Evolutionary conservation across 2,888 invertebrate species (phyloP), one percentile per base, ranked within the genome.

Genomic region (Melinaea marsaeus): DNA sequence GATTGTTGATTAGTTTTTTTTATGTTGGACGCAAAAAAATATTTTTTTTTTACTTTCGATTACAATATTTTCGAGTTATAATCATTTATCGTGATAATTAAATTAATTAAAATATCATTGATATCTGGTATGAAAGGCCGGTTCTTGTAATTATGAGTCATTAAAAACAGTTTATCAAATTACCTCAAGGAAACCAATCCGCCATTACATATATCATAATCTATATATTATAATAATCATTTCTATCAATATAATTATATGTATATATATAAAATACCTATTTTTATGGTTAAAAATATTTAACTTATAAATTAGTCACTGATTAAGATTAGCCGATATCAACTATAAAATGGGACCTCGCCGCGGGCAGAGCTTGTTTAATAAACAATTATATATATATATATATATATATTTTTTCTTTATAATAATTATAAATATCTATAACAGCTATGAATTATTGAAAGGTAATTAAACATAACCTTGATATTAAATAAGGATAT

Each of bases 91-190:
- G 48, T 48, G 7, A n/a, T n/a, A n/a, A 48, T n/a, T 48, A 13
- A 51, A 32, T 51, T 22, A 51, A 37, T 61, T 61, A 37, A 37
- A 57, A 61, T 51, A 32, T 55, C n/a, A 34, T 35, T 35, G 13
- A 34, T 58, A 58, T 35, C 35, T 58, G 54, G 54, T 46, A 62
- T 62, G 62, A 63, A 66, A 66, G 63, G 63, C 61, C 55, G 55
- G 57, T 69, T 72, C 72, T 75, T 73, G 79, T 82, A 83, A 84
- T 80, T 80, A 83, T 70, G 61, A 75, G 75, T 75, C 73, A 81
- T 80, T 84, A 80, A 80, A 79, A 67, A 71, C 63, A 68, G 68
- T 71, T 72, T 69, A 72, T 76, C 72, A 69, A 71, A 79, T 80
- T 79, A 80, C 73, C 72, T 78, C 75, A 76, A 81, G 85, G 83